A percentile compares a stretch with the other conserved stretches of the same genome.
phyloP scores from a whole-genome alignment of 1,140 invertebrate genomes.

The Dufourea novaeangliae region DNA sequence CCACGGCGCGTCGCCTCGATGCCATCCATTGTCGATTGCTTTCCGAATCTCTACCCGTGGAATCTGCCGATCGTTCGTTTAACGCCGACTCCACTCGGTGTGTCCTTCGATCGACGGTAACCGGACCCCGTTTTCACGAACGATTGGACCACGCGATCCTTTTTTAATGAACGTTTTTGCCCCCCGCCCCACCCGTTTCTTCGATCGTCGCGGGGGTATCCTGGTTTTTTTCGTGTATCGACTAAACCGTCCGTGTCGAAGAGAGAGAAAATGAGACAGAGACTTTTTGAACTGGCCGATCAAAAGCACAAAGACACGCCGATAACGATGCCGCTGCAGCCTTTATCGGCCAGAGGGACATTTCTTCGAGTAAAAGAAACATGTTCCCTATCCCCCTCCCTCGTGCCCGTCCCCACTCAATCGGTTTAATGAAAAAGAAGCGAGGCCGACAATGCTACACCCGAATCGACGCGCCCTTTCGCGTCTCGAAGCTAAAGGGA shows the following conservation, averaged over 20 bases:
- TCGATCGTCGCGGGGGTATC: not conserved
- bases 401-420: not conserved
- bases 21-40: conserved; percentile 50
- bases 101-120: not conserved
- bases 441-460: not conserved
- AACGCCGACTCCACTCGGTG: not conserved
- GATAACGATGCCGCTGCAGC: conserved; percentile 43
- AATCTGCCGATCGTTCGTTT: conserved; percentile 34
- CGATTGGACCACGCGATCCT: conserved; percentile 17
- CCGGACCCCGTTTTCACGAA: not conserved
- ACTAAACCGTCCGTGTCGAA: conserved; percentile 40
- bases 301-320: conserved; percentile 20
- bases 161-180: conserved; percentile 16
- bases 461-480: conserved; percentile 41
- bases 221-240: conserved; percentile 1
- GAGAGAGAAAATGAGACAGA: too few species aligned
- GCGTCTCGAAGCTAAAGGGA: not conserved
- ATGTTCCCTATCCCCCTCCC: not conserved
- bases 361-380: conserved; percentile 18
- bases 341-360: conserved; percentile 18
- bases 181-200: too few species aligned
- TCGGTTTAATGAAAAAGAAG: conserved; percentile 45
- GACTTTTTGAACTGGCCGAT: conserved; percentile 16
- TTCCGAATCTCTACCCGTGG: conserved; percentile 31
- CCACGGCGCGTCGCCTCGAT: conserved; percentile 38